Evolutionary conservation across 2,113 vertebrate species (phyloP).

Genomic region (Tyto alba): DNA sequence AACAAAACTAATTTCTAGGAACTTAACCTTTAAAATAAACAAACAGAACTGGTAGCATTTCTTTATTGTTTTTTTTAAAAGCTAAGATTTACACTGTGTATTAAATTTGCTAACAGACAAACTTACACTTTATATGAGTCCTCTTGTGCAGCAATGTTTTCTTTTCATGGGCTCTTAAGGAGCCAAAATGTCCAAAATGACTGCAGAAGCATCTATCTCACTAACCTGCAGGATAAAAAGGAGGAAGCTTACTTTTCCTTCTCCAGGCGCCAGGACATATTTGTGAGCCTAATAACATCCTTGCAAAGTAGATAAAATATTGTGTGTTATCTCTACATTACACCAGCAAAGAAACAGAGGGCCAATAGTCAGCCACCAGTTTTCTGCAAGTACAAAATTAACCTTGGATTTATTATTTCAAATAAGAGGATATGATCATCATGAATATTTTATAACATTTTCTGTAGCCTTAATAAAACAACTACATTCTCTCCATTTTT

Average conservation of each 20-base stretch:
- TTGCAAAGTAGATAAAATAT: slow-evolving; percentile 57
- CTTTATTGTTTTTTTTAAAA: not conserved
- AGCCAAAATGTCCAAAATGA: not conserved
- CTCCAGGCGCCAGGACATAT: slow-evolving; percentile 15
- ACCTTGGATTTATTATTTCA: slow-evolving; percentile 68
- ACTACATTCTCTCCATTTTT: not conserved
- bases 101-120: not conserved
- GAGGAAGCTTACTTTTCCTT: slow-evolving; percentile 9
- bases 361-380: slow-evolving; percentile 13
- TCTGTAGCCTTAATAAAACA: slow-evolving; percentile 3
- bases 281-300: slow-evolving; percentile 62
- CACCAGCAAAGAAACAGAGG: not conserved
- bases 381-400: slow-evolving; percentile 46
- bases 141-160: not conserved
- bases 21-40: not conserved
- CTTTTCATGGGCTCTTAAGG: not conserved
- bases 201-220: slow-evolving; percentile 6
- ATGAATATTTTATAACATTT: slow-evolving; percentile 71
- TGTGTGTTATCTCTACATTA: slow-evolving; percentile 42
- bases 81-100: not conserved
- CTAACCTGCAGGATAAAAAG: not conserved
- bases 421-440: slow-evolving; percentile 56
- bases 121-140: not conserved
- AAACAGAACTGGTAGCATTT: not conserved
- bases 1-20: not conserved